Evolutionary conservation across 2,888 invertebrate species (phyloP).

Genomic region (Danaus chrysippus): DNA sequence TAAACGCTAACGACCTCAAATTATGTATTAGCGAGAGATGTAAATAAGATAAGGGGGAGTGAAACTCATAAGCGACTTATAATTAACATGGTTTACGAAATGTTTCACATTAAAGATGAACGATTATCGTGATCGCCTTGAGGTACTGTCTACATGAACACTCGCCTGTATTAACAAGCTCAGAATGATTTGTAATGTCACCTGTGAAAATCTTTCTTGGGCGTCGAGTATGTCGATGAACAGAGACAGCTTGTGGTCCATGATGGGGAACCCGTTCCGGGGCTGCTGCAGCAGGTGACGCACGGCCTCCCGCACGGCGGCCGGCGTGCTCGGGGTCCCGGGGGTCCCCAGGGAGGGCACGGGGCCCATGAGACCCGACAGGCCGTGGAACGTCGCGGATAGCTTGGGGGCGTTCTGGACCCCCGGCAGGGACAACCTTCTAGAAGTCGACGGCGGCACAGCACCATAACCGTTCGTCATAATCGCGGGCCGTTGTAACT

Average conservation of each 20-base stretch:
- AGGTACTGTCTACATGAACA: too few species aligned
- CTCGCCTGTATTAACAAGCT: neutral
- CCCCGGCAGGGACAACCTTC: slow-evolving; percentile 77
- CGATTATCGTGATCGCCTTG: too few species aligned
- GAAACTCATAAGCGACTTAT: too few species aligned
- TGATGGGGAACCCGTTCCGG: slow-evolving; percentile 86
- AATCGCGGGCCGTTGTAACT: slow-evolving; percentile 76
- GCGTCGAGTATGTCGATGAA: slow-evolving; percentile 91
- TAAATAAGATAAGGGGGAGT: neutral
- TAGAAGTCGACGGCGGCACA: slow-evolving; percentile 71
- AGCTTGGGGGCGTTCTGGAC: slow-evolving; percentile 75
- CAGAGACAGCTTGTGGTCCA: slow-evolving; percentile 87
- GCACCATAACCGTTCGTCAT: slow-evolving; percentile 74
- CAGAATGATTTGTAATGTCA: slow-evolving; percentile 43
- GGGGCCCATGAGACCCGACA: slow-evolving; percentile 59
- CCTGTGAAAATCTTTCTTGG: slow-evolving; percentile 90
- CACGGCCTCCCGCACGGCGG: slow-evolving; percentile 84
- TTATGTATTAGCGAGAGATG: slow-evolving; percentile 13
- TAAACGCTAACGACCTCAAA: slow-evolving; percentile 26
- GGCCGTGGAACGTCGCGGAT: slow-evolving; percentile 81
- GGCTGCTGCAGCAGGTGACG: slow-evolving; percentile 84
- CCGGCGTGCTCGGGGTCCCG: slow-evolving; percentile 77
- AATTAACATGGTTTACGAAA: too few species aligned
- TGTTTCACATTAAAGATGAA: too few species aligned
- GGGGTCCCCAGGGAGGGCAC: slow-evolving; percentile 57